A percentile compares a stretch with the other conserved stretches of the same genome.
These are phyloP conservation scores for Camponotus pennsylvanicus DNA, from an alignment of 1,140 invertebrate genomes.

Conservation along the genomic window DNA sequence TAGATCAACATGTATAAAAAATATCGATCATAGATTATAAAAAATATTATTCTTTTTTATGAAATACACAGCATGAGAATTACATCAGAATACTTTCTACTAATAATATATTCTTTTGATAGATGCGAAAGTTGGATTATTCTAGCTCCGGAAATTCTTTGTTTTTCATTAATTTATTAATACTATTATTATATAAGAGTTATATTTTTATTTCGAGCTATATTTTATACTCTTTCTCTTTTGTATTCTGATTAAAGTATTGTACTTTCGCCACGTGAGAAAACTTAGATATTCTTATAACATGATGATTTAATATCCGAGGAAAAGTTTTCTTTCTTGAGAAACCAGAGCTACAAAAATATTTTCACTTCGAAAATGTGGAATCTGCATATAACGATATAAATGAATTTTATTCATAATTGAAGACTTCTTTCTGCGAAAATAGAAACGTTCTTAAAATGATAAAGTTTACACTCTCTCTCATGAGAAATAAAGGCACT, in stretches of 20 bases:
- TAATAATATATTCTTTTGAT: constrained; percentile 2
- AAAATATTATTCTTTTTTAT: neutral
- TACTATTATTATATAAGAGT: neutral
- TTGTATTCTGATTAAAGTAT: neutral
- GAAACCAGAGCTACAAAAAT: constrained; percentile 2
- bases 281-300: neutral
- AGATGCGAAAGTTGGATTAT: neutral
- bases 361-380: neutral
- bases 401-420: constrained; percentile 3
- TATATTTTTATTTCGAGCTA: neutral
- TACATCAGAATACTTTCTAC: constrained; percentile 13
- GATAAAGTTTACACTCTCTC: constrained; percentile 17
- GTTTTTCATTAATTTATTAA: neutral
- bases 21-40: neutral
- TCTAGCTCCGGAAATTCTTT: neutral
- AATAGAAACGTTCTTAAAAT: constrained; percentile 1
- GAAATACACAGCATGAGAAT: neutral
- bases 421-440: neutral
- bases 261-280: neutral
- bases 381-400: neutral
- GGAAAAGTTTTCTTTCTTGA: neutral
- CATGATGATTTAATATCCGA: neutral
- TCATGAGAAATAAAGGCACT: constrained; percentile 21
- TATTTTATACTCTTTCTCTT: neutral
- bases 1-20: neutral